phyloP scores from a whole-genome alignment of 2,888 invertebrate species.

The Allophyes oxyacanthae region DNA sequence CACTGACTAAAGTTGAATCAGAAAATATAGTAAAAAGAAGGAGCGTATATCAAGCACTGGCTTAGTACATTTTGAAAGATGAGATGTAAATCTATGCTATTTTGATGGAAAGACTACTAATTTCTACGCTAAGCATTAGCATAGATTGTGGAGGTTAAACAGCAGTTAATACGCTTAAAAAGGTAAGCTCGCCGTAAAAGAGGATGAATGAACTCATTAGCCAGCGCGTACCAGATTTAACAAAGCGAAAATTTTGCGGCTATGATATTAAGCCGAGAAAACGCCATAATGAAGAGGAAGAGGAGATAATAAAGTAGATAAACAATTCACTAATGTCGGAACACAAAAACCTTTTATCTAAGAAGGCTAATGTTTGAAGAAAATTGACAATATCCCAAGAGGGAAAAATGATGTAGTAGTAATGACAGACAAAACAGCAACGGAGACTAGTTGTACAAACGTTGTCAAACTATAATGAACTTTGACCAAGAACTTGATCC shows the following conservation, averaged over 20 bases:
- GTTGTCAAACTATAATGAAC: conserved; percentile 31
- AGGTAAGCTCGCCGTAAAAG: too few relatives aligned
- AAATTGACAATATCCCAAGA: neutral
- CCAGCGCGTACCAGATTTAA: neutral
- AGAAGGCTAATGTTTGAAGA: neutral
- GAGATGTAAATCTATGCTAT: too few relatives aligned
- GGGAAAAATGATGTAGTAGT: neutral
- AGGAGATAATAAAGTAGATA: conserved; percentile 6
- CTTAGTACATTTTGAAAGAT: too few relatives aligned
- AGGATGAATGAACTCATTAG: neutral
- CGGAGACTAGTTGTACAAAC: conserved; percentile 8
- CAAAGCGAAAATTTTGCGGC: conserved; percentile 2
- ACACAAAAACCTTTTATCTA: conserved; percentile 7
- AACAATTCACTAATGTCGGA: conserved; percentile 14
- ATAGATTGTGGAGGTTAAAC: neutral
- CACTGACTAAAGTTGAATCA: too few relatives aligned
- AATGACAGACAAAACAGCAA: conserved; percentile 6
- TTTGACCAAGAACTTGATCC: conserved; percentile 23
- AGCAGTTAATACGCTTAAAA: neutral
- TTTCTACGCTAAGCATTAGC: neutral
- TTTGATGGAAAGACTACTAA: too few relatives aligned
- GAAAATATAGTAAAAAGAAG: too few relatives aligned
- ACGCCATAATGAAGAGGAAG: neutral
- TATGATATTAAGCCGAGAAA: neutral
- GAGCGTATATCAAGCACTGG: too few relatives aligned